Evolutionary conservation across 2,888 invertebrate genomes (phyloP), one percentile per base, ranked within the genome.

Genomic region (Drosophila fungiperda): DNA sequence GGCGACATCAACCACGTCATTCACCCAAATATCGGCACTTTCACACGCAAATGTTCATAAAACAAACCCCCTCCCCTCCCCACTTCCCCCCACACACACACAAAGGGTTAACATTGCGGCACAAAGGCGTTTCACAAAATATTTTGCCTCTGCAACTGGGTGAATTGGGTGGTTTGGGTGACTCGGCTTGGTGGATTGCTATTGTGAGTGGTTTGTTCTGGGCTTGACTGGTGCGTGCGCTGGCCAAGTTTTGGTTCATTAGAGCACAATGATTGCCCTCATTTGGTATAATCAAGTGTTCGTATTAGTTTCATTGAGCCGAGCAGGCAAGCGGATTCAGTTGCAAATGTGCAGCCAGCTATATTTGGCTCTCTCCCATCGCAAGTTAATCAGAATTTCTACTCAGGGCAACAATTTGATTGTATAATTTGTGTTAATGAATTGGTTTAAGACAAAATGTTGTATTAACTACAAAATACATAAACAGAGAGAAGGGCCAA

Each of bases 241-340:
- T 70, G 55, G 66, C 68, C 80, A 64, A 85, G 80, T 85, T 87
- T 85, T 89, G 90, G 90, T 87, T 89, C 90, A 86, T 89, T 86
- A 89, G 88, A 89, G 89, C 85, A 68, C 85, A 70, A 85, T 86
- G 88, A 86, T 86, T 86, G 85, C 75, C 89, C 86, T 89, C 86
- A 86, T 89, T 86, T 87, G 85, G 74, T 71, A 82, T 86, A 89
- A 86, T 86, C 85, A 85, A 89, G 83, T 89, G 83, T 59, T 79
- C 85, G 77, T 84, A 84, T 83, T 84, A 82, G 74, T 78, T 85
- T 82, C 87, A 85, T 83, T 73, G 71, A 67, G 61, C 69, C 58
- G 29, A 38, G 67, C 80, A 54, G 38, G n/a, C 42, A 35, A 35
- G 33, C 35, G 38, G n/a, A 26, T 36, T 26, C 38, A 29, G 45